Evolutionary conservation across 1,140 invertebrate species (phyloP).

Genomic region (Drosophila watanabei): DNA sequence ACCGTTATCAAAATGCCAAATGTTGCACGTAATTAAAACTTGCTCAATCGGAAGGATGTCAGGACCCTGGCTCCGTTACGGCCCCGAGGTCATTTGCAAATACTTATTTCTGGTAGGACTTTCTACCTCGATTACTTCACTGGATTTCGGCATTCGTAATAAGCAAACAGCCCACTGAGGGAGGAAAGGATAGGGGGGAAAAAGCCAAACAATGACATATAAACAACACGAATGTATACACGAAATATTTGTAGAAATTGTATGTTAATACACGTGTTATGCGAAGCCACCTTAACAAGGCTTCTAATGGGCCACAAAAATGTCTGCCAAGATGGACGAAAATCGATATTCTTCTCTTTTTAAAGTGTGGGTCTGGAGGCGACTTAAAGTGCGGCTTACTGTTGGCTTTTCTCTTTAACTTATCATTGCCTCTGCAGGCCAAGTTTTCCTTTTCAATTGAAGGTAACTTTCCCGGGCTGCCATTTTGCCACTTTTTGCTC

Average conservation of each 20-base stretch:
- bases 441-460: slow-evolving; percentile 52
- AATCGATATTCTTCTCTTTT: slow-evolving; percentile 49
- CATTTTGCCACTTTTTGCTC: slow-evolving; percentile 31
- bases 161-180: slow-evolving; percentile 25
- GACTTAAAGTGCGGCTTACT: slow-evolving; percentile 39
- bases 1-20: slow-evolving; percentile 68
- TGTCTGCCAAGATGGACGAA: slow-evolving; percentile 55
- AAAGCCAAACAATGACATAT: slow-evolving; percentile 50
- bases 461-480: slow-evolving; percentile 32
- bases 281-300: slow-evolving; percentile 43
- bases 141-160: slow-evolving; percentile 37
- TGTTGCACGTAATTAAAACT: slow-evolving; percentile 82
- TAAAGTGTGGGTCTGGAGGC: slow-evolving; percentile 27
- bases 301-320: slow-evolving; percentile 61
- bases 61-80: slow-evolving; percentile 20
- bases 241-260: slow-evolving; percentile 9
- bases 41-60: slow-evolving; percentile 71
- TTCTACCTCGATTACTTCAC: slow-evolving; percentile 61
- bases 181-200: not conserved
- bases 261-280: slow-evolving; percentile 30
- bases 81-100: slow-evolving; percentile 36
- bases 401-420: slow-evolving; percentile 24
- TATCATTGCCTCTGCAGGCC: slow-evolving; percentile 46
- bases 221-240: slow-evolving; percentile 21
- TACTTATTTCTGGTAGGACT: slow-evolving; percentile 29